Evolutionary conservation across 2,888 invertebrate species (phyloP), one percentile per base, ranked within the genome.

Genomic region (Pseudococcus longispinus): DNA sequence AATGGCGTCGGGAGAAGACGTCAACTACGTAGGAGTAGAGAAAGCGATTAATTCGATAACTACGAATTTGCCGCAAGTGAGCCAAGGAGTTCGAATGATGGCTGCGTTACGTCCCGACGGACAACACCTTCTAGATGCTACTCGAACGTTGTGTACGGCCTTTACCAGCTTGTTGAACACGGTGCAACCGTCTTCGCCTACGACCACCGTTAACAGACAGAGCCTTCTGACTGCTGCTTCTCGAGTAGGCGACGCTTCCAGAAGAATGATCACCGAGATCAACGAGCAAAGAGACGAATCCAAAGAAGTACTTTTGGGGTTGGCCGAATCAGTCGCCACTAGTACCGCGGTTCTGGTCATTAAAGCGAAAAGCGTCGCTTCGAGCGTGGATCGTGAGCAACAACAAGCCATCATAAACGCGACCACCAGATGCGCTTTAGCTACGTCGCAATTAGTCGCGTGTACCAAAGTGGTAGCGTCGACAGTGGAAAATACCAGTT

Each of bases 1-100:
- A 0, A 92, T 96, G 88, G 97, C 97, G 0, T 95, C 95, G 2
- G 95, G 94, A 90, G 97, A 98, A 90, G 97, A 98, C 4, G 96
- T 98, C 11, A 98, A 98, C 91, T 97, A 98, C 90, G 96, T 96
- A 6, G 97, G 98, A 0, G 97, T 99, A 0, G 98, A 98, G 0
- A 97, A 98, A 0, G 99, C 99, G 42, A 98, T 99, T 88, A 97
- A 97, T 11, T 98, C 98, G 84, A 99, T 99, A 90, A 97, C 98
- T 44, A 96, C 95, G 89, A 98, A 98, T 90, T 93, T 99, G 89
- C 98, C 98, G 0, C 98, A 98, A 91, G 97, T 99, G 93, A 97
- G 98, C 1, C 95, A 95, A 90, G 98, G 96, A 74, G 97, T 98
- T 18, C 94, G 95, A 89, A 95, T 98, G 93, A 95, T 99, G 89